Percentiles rank a stretch among this genome's conserved stretches.
Conservation (phyloP, 2,888 invertebrate genomes). For the Rapana venosa region DNA sequence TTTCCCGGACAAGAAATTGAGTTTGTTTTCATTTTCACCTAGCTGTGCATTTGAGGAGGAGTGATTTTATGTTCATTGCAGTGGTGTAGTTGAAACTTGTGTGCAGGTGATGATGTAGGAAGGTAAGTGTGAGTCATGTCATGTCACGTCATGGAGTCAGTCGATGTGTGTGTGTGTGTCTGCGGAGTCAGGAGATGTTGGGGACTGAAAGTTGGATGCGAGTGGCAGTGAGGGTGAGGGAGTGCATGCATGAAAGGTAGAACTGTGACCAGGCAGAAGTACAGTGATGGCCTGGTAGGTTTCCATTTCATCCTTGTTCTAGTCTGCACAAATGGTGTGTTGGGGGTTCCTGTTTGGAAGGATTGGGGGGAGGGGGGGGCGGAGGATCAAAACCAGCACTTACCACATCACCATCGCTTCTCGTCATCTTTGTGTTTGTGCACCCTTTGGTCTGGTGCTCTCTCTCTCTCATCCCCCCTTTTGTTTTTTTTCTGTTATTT, state of each 20-base stretch:
- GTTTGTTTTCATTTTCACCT: neutral
- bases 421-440: neutral
- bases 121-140: too few species aligned
- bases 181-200: too few species aligned
- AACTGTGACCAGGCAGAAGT: neutral
- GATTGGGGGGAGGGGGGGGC: neutral
- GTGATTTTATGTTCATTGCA: too few species aligned
- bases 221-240: neutral
- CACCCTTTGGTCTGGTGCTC: neutral
- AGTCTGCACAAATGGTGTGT: conserved; percentile 11
- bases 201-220: neutral
- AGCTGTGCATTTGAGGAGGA: neutral
- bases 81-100: too few species aligned
- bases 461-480: neutral
- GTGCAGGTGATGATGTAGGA: too few species aligned
- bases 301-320: neutral
- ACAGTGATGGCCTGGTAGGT: neutral
- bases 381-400: neutral
- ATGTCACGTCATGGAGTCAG: too few species aligned
- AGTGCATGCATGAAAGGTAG: too few species aligned
- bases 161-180: too few species aligned
- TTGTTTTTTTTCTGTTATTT: neutral
- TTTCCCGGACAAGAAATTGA: neutral
- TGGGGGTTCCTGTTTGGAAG: neutral
- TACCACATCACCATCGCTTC: too few species aligned